Evolutionary conservation across 2,113 vertebrate genomes (phyloP).

Genomic region (Elgaria multicarinata): DNA sequence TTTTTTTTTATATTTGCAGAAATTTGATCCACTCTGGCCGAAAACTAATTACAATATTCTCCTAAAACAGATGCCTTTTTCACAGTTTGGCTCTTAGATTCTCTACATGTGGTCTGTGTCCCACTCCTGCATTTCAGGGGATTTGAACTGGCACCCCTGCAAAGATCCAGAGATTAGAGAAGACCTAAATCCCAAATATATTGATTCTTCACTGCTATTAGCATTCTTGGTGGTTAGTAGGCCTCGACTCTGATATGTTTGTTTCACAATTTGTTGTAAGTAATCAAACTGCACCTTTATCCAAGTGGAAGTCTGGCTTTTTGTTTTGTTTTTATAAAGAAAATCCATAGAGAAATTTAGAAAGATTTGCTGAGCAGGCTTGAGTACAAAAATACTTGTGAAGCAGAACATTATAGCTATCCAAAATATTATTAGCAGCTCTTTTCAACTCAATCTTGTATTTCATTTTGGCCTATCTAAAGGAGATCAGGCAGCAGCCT

Average conservation of each 20-base stretch:
- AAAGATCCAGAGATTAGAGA: neutral
- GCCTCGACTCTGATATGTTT: slow-evolving; percentile 9
- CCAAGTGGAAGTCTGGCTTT: neutral
- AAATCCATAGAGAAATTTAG: slow-evolving; percentile 1
- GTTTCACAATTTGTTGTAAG: slow-evolving; percentile 17
- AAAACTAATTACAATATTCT: neutral
- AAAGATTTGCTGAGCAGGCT: slow-evolving; percentile 8
- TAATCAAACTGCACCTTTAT: slow-evolving; percentile 10
- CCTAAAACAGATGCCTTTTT: neutral
- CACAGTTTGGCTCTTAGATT: neutral
- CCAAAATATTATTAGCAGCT: slow-evolving; percentile 19
- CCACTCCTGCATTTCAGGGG: neutral
- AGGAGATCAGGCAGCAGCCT: neutral
- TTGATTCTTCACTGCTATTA: slow-evolving; percentile 14
- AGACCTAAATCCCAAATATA: slow-evolving; percentile 10
- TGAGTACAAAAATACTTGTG: slow-evolving; percentile 20
- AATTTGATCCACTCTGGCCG: neutral
- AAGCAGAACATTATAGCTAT: neutral
- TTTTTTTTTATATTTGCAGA: too few relatives aligned
- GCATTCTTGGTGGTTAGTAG: slow-evolving; percentile 4
- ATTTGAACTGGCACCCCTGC: neutral
- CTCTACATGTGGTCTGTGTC: neutral
- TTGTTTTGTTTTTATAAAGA: too few relatives aligned
- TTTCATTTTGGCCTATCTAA: slow-evolving; percentile 8
- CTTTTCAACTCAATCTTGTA: neutral